Evolutionary conservation across 1,140 invertebrate species (phyloP).

Genomic region (Drosophila ficusphila): DNA sequence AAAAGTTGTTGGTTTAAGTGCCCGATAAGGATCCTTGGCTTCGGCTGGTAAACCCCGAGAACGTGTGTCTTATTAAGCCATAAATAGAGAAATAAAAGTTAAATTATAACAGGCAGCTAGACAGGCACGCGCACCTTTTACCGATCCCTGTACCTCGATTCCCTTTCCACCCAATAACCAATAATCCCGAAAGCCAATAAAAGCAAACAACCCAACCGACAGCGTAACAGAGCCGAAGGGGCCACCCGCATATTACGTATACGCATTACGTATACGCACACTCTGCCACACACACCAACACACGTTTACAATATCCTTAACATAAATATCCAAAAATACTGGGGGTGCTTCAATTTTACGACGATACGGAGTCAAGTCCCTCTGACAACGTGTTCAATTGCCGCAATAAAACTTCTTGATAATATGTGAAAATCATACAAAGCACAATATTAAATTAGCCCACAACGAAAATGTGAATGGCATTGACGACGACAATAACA

Average conservation of each 20-base stretch:
- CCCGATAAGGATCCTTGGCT: conserved; percentile 50
- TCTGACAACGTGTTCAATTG: conserved; percentile 77
- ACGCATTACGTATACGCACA: conserved; percentile 10
- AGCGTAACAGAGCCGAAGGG: conserved; percentile 45
- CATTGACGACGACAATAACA: conserved; percentile 25
- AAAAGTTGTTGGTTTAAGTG: conserved; percentile 50
- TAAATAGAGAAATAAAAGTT: conserved; percentile 79
- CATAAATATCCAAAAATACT: conserved; percentile 77
- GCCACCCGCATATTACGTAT: conserved; percentile 52
- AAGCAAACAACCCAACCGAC: conserved; percentile 68
- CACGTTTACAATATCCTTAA: conserved; percentile 69
- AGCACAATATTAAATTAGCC: conserved; percentile 82
- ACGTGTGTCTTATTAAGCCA: conserved; percentile 73
- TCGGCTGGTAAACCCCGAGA: neutral
- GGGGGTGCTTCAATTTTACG: conserved; percentile 79
- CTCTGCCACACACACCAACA: conserved; percentile 21
- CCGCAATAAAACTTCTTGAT: conserved; percentile 81
- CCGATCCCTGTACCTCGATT: conserved; percentile 3
- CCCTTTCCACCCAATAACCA: conserved; percentile 59
- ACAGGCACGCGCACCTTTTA: conserved; percentile 52
- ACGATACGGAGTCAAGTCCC: conserved; percentile 51
- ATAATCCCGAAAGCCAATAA: conserved; percentile 78
- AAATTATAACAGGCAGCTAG: conserved; percentile 65
- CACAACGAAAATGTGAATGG: conserved; percentile 56
- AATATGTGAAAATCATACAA: conserved; percentile 83